Percentiles rank a stretch among this genome's conserved stretches.
Conservation (phyloP, 2,888 invertebrate species). For the Celastrina argiolus region DNA sequence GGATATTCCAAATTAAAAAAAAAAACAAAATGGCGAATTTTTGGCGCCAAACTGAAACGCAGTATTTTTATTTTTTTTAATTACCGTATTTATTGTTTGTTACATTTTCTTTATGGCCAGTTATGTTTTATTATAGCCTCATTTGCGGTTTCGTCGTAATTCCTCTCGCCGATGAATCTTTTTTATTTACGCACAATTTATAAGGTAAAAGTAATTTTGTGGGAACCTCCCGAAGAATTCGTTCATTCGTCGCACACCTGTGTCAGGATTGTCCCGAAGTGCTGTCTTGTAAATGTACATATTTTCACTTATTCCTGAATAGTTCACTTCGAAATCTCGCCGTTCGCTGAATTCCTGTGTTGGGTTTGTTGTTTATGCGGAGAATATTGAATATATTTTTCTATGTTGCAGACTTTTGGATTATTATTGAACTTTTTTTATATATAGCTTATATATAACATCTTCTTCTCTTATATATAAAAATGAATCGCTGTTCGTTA, state of each 20-base stretch:
- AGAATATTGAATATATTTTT: too few relatives aligned
- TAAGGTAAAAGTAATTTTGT: conserved; percentile 8
- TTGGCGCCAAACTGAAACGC: too few relatives aligned
- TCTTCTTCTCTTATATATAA: too few relatives aligned
- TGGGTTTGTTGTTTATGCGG: too few relatives aligned
- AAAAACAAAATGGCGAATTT: too few relatives aligned
- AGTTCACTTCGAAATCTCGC: neutral
- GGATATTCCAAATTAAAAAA: too few relatives aligned
- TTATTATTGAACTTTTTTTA: too few relatives aligned
- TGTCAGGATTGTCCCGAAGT: neutral
- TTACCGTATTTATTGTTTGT: neutral
- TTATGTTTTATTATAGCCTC: neutral
- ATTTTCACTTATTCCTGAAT: neutral
- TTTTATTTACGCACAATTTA: conserved; percentile 2
- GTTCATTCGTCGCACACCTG: neutral
- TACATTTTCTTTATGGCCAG: neutral
- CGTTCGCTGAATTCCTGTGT: too few relatives aligned
- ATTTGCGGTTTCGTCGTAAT: neutral
- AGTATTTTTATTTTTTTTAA: too few relatives aligned
- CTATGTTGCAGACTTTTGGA: too few relatives aligned
- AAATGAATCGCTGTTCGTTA: too few relatives aligned
- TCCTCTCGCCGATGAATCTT: neutral
- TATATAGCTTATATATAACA: too few relatives aligned
- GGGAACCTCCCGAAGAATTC: neutral
- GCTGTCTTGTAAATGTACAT: neutral